Evolutionary conservation across 1,140 invertebrate genomes (phyloP).

Genomic region (Lepidotrigona ventralis): DNA sequence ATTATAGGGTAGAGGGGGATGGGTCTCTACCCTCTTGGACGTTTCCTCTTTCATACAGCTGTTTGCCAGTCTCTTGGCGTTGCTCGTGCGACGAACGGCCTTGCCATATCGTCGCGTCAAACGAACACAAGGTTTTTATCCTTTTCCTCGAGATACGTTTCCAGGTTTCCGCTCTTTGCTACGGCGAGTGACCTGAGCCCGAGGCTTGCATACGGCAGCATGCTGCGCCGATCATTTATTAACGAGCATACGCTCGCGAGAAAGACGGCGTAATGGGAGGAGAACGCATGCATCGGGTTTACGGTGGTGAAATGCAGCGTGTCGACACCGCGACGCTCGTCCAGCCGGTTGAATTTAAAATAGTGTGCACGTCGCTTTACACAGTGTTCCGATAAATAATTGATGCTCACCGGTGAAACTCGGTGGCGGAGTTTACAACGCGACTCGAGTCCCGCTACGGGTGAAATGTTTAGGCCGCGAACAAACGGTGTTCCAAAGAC

Average conservation of each 20-base stretch:
- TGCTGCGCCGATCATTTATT: constrained; percentile 56
- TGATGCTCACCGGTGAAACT: background rate
- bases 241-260: constrained; percentile 23
- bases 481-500: background rate
- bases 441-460: background rate
- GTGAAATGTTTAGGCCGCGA: background rate
- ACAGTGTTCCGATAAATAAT: background rate
- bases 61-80: background rate
- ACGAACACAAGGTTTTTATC: background rate
- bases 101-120: background rate
- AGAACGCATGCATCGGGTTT: background rate
- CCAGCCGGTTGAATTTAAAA: background rate
- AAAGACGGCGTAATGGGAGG: background rate
- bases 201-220: constrained; percentile 47
- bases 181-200: constrained; percentile 21
- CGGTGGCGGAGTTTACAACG: background rate
- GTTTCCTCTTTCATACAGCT: constrained; percentile 1
- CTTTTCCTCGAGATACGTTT: constrained; percentile 5
- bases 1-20: constrained; percentile 26
- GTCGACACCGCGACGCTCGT: background rate
- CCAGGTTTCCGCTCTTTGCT: constrained; percentile 30
- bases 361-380: background rate
- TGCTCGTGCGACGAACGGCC: background rate
- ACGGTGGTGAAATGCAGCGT: background rate
- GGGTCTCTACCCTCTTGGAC: background rate